A percentile compares a stretch with the other conserved stretches of the same genome.
Conservation (phyloP, 2,888 invertebrate genomes). For the Watsonalla binaria region DNA sequence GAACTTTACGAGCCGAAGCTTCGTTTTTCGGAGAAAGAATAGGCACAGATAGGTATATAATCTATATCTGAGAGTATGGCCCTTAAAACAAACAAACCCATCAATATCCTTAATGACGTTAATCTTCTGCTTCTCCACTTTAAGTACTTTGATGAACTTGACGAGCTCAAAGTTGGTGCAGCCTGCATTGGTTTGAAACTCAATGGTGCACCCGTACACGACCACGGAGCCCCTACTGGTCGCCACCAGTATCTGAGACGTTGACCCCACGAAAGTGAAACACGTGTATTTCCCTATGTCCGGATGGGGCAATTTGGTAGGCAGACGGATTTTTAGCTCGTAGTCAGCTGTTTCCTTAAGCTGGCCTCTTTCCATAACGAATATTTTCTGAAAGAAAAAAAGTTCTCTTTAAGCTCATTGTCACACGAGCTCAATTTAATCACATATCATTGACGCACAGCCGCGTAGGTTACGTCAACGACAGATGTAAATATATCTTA, state of each 20-base stretch:
- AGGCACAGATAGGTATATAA: too few species aligned
- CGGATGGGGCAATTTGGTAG: slow-evolving; percentile 29
- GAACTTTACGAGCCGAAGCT: too few species aligned
- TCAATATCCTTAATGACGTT: slow-evolving; percentile 72
- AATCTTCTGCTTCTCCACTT: slow-evolving; percentile 57
- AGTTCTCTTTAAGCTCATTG: neutral
- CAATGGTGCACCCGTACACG: slow-evolving; percentile 71
- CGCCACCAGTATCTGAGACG: slow-evolving; percentile 70
- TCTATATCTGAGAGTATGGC: too few species aligned
- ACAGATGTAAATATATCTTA: too few species aligned
- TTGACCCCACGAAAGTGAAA: slow-evolving; percentile 70
- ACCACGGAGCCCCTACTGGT: slow-evolving; percentile 70
- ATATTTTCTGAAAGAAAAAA: slow-evolving; percentile 46
- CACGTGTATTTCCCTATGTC: slow-evolving; percentile 67
- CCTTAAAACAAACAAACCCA: slow-evolving; percentile 46
- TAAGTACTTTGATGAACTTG: slow-evolving; percentile 70
- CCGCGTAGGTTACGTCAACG: too few species aligned
- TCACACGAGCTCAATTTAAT: too few species aligned
- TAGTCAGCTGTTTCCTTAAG: slow-evolving; percentile 51
- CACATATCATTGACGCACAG: too few species aligned
- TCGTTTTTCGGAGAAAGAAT: too few species aligned
- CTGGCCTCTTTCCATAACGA: slow-evolving; percentile 50
- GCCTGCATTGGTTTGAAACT: slow-evolving; percentile 41
- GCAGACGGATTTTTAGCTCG: slow-evolving; percentile 44
- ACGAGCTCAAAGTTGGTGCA: slow-evolving; percentile 48